These are phyloP conservation scores for Eptesicus fuscus DNA, from an alignment of 2,113 vertebrate species.

Conservation along the genomic window DNA sequence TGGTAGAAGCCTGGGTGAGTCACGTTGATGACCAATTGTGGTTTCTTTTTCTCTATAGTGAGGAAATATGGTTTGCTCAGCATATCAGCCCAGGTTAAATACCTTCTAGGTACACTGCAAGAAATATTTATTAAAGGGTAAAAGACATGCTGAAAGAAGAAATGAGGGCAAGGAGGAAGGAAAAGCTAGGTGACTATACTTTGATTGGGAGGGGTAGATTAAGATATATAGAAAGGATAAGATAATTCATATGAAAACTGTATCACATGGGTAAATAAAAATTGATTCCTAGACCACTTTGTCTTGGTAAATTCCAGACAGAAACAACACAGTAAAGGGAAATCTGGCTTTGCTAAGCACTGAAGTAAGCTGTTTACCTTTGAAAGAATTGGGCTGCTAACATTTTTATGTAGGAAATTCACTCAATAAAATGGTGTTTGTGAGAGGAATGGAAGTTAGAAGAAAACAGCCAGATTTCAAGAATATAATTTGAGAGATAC, in stretches of 20 bases:
- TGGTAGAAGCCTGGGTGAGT: constrained; percentile 53
- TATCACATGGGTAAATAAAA: background rate
- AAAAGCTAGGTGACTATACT: background rate
- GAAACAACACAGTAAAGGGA: background rate
- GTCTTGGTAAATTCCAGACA: background rate
- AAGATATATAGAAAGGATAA: background rate
- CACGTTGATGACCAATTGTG: constrained; percentile 29
- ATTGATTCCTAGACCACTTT: background rate
- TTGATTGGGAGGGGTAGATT: background rate
- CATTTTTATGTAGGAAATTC: background rate
- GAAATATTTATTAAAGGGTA: constrained; percentile 21
- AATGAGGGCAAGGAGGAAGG: background rate
- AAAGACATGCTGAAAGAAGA: background rate
- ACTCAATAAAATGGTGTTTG: background rate
- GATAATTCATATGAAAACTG: background rate
- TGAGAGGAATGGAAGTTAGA: background rate
- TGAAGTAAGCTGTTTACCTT: background rate
- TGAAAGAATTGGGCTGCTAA: background rate
- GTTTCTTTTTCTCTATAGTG: background rate
- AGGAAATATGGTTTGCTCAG: constrained; percentile 37
- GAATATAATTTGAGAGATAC: background rate
- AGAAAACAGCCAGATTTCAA: background rate
- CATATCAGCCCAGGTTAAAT: background rate
- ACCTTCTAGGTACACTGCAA: background rate
- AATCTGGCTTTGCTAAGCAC: background rate